Evolutionary conservation across 2,888 invertebrate genomes (phyloP).

Genomic region (Phorcus lineatus): DNA sequence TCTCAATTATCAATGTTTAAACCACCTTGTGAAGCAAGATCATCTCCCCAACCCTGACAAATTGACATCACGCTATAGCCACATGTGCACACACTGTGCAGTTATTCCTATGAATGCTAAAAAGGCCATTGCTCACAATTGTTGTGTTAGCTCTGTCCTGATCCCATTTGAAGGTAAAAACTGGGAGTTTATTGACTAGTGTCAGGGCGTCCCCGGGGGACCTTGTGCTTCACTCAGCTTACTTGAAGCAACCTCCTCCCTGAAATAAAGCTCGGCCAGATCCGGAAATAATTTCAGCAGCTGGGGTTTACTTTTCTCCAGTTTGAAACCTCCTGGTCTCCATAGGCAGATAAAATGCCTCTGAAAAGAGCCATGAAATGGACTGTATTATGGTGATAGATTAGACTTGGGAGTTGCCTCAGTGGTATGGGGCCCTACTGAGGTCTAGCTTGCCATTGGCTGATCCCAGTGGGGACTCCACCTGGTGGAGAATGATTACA

Average conservation of each 20-base stretch:
- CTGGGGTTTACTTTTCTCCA: conserved; percentile 34
- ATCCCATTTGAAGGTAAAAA: conserved; percentile 15
- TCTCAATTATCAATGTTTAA: too few species aligned
- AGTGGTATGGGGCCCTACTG: conserved; percentile 46
- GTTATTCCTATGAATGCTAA: background rate
- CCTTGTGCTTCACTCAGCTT: conserved; percentile 20
- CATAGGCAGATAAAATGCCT: conserved; percentile 50
- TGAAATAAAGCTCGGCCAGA: conserved; percentile 23
- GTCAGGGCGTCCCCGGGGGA: conserved; percentile 18
- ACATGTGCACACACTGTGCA: too few species aligned
- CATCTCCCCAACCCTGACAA: too few species aligned
- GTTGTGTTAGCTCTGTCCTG: conserved; percentile 22
- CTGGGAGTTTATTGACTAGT: conserved; percentile 28
- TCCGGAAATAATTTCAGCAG: conserved; percentile 41
- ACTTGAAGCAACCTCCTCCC: conserved; percentile 10
- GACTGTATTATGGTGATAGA: conserved; percentile 61
- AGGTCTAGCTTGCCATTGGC: conserved; percentile 49
- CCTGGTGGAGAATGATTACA: conserved; percentile 48
- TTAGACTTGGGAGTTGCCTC: conserved; percentile 52
- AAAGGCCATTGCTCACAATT: background rate
- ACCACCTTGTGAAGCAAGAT: too few species aligned
- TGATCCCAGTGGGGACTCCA: conserved; percentile 47
- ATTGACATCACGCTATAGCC: too few species aligned
- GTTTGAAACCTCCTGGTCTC: conserved; percentile 40
- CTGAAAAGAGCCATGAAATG: conserved; percentile 54